Evolutionary conservation across 2,888 invertebrate genomes (phyloP).

Genomic region (Cotesia congregata): DNA sequence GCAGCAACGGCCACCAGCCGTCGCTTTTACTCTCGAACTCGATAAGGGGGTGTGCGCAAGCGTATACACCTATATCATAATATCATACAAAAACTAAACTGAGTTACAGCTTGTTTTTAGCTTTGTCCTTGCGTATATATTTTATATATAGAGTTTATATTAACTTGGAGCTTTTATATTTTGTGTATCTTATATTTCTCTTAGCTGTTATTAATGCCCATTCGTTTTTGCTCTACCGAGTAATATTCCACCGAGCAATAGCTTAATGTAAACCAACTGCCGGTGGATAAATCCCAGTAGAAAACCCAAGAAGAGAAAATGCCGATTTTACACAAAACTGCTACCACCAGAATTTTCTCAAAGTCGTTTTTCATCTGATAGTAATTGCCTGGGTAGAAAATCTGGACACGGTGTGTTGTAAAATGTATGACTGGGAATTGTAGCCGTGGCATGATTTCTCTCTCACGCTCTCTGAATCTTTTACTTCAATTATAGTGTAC

Average conservation of each 20-base stretch:
- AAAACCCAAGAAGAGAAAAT: conserved; percentile 37
- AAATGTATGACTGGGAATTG: conserved; percentile 35
- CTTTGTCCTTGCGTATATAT: neutral
- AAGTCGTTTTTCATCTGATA: conserved; percentile 59
- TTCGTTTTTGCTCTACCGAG: conserved; percentile 23
- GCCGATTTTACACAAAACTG: conserved; percentile 45
- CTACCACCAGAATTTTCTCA: conserved; percentile 49
- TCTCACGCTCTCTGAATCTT: neutral
- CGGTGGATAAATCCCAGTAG: conserved; percentile 2
- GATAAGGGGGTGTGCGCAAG: conserved; percentile 65
- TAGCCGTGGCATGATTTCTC: conserved; percentile 22
- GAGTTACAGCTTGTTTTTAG: neutral
- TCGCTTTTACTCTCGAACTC: conserved; percentile 65
- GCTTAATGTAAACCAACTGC: neutral
- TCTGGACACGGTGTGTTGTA: conserved; percentile 34
- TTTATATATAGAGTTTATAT: neutral
- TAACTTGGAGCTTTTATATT: neutral
- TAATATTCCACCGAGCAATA: conserved; percentile 9
- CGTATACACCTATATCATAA: conserved; percentile 40
- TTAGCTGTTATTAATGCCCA: conserved; percentile 6
- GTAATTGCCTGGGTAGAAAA: conserved; percentile 50
- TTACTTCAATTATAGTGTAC: neutral
- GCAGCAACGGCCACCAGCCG: conserved; percentile 52
- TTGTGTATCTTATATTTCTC: neutral
- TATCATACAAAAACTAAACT: neutral